Percentiles rank a stretch among this genome's conserved stretches.
These are phyloP conservation scores for Oryzias melastigma DNA, from an alignment of 2,113 vertebrate genomes.

Conservation along the genomic window DNA sequence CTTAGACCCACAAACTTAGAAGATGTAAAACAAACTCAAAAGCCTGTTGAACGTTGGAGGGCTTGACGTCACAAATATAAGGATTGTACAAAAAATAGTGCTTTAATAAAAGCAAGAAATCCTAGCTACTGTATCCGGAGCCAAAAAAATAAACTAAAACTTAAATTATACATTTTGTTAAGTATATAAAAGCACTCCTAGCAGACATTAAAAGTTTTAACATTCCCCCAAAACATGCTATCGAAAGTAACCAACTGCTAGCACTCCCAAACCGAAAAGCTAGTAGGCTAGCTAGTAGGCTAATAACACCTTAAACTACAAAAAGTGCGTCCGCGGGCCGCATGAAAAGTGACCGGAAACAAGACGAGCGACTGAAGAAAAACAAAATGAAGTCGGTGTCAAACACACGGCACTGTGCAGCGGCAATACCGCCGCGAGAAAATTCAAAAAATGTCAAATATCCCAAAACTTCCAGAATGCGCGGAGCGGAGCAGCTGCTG, in stretches of 20 bases:
- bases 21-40: too few relatives aligned
- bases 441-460: conserved; percentile 78
- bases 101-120: conserved; percentile 1
- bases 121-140: conserved; percentile 16
- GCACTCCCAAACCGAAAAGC: conserved; percentile 45
- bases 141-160: conserved; percentile 28
- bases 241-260: conserved; percentile 15
- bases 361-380: background rate
- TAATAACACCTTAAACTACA: conserved; percentile 67
- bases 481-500: conserved; percentile 56
- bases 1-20: background rate
- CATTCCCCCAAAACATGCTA: background rate
- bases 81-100: too few relatives aligned
- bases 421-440: conserved; percentile 45
- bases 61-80: too few relatives aligned
- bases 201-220: accelerated
- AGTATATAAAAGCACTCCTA: background rate
- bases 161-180: background rate
- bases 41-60: too few relatives aligned
- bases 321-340: conserved; percentile 33
- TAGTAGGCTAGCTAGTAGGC: conserved; percentile 66
- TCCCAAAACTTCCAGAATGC: conserved; percentile 72
- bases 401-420: conserved; percentile 30
- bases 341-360: conserved; percentile 11
- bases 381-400: background rate